phyloP scores from a whole-genome alignment of 2,888 invertebrate genomes.

The Hemicrepidius hirtus region DNA sequence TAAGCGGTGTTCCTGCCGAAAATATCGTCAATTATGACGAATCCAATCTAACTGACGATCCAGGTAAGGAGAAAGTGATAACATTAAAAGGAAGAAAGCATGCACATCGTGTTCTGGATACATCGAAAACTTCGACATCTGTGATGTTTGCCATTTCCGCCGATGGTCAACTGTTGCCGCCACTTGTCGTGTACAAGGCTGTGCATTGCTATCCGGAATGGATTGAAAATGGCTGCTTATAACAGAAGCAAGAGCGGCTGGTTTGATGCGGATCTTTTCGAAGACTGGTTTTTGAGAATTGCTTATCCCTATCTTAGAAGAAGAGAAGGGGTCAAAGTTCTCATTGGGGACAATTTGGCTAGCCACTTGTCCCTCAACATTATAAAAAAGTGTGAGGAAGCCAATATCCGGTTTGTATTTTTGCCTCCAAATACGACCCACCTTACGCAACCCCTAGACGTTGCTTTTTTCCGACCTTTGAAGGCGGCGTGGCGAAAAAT shows the following conservation, averaged over 20 bases:
- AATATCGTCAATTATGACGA: background rate
- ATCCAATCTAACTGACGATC: background rate
- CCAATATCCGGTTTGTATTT: constrained; percentile 6
- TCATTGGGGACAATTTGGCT: constrained; percentile 10
- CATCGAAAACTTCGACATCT: background rate
- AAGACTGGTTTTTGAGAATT: no score
- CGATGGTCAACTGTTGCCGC: background rate
- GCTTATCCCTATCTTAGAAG: constrained; percentile 1
- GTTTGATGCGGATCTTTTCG: background rate
- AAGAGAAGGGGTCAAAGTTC: constrained; percentile 2
- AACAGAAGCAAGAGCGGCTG: background rate
- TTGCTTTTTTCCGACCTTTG: background rate
- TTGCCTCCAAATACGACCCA: constrained; percentile 3
- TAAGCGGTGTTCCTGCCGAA: background rate
- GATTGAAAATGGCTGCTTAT: background rate
- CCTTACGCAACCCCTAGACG: no score
- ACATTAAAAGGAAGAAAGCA: background rate
- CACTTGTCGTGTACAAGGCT: background rate
- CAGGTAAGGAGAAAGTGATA: background rate
- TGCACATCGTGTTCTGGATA: background rate
- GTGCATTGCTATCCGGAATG: background rate
- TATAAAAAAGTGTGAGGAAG: constrained; percentile 1
- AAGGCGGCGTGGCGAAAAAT: no score
- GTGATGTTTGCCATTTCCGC: background rate
- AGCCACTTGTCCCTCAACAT: no score